These are phyloP conservation scores for Blastobasis adustella DNA, from an alignment of 2,888 invertebrate species.

Conservation along the genomic window DNA sequence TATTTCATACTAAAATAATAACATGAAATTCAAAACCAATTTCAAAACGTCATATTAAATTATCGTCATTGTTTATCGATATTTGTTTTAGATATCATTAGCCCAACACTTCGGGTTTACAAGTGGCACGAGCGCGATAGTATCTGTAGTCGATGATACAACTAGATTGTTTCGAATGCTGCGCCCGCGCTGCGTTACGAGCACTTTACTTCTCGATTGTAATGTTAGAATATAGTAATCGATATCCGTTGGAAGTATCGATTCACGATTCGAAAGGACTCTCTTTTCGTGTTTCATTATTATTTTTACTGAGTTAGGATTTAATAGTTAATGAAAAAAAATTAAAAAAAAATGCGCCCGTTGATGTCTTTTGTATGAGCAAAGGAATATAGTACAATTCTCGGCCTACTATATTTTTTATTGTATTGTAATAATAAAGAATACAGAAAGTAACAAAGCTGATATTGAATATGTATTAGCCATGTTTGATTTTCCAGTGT, in stretches of 20 bases:
- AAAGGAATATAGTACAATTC: not conserved
- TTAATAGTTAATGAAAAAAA: not conserved
- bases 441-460: too few relatives aligned
- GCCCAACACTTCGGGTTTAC: slow-evolving; percentile 51
- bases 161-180: slow-evolving; percentile 62
- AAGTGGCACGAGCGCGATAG: slow-evolving; percentile 70
- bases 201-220: slow-evolving; percentile 25
- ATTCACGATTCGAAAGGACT: slow-evolving; percentile 30
- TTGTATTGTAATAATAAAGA: too few relatives aligned
- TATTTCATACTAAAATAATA: too few relatives aligned
- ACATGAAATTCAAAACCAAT: too few relatives aligned
- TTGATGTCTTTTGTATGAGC: slow-evolving; percentile 19
- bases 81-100: not conserved
- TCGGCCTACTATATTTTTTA: too few relatives aligned
- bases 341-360: slow-evolving; percentile 10
- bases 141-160: slow-evolving; percentile 66
- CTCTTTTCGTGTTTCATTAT: not conserved
- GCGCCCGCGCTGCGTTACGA: slow-evolving; percentile 18
- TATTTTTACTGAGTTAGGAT: too few relatives aligned
- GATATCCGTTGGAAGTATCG: slow-evolving; percentile 26
- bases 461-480: too few relatives aligned
- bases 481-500: too few relatives aligned
- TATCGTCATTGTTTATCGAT: too few relatives aligned
- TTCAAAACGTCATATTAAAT: too few relatives aligned
- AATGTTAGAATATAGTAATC: slow-evolving; percentile 41